These are phyloP conservation scores for Synanthedon vespiformis DNA, from an alignment of 2,888 invertebrate species.

Conservation along the genomic window DNA sequence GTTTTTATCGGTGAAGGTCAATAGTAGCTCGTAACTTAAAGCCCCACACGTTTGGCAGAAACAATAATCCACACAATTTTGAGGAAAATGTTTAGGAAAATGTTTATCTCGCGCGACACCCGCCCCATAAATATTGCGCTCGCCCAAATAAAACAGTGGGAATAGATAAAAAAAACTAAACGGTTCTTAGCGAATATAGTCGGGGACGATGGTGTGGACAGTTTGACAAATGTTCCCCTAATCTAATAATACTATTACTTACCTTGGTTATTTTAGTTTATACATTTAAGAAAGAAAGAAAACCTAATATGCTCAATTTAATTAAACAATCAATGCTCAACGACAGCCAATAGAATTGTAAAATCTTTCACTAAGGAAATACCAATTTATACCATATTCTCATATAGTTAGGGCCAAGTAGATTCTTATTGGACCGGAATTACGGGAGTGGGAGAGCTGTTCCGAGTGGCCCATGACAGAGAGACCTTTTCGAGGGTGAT, in stretches of 20 bases:
- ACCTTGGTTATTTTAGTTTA: too few relatives aligned
- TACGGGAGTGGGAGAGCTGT: too few relatives aligned
- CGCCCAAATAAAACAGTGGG: conserved; percentile 55
- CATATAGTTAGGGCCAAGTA: too few relatives aligned
- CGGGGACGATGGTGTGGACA: conserved; percentile 36
- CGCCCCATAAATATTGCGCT: conserved; percentile 58
- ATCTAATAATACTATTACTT: conserved; percentile 7
- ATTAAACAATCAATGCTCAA: too few relatives aligned
- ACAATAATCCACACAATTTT: conserved; percentile 62
- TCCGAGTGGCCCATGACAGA: too few relatives aligned
- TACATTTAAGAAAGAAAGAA: too few relatives aligned
- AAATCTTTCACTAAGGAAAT: too few relatives aligned
- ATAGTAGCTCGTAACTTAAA: conserved; percentile 47
- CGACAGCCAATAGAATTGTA: too few relatives aligned
- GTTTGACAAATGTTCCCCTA: conserved; percentile 19
- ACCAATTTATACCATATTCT: too few relatives aligned
- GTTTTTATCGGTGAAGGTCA: conserved; percentile 42
- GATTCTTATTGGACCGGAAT: too few relatives aligned
- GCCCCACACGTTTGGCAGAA: conserved; percentile 49
- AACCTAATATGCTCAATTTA: too few relatives aligned
- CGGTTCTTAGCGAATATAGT: conserved; percentile 29
- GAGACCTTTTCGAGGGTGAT: too few relatives aligned
- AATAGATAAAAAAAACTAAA: conserved; percentile 56
- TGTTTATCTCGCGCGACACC: conserved; percentile 62
- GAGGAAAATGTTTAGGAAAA: conserved; percentile 61